Conservation (phyloP, 2,113 vertebrate species). For the Barbus barbus region DNA sequence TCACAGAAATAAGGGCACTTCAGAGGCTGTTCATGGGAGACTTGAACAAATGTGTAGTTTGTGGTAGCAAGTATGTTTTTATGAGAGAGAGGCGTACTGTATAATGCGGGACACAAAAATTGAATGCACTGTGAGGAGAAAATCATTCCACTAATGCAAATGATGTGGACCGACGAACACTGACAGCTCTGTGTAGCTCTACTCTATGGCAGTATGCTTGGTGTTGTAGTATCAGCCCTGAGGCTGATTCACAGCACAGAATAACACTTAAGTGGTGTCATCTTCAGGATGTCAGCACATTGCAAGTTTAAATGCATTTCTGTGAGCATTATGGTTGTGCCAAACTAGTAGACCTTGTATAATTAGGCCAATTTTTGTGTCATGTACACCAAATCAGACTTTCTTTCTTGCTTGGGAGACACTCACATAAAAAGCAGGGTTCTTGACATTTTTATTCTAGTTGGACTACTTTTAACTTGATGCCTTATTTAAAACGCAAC, state of each 20-base stretch:
- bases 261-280: background rate
- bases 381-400: too few relatives aligned
- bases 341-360: background rate
- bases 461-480: background rate
- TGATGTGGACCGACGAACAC: background rate
- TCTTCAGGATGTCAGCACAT: background rate
- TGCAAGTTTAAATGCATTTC: background rate
- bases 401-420: background rate
- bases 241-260: too few relatives aligned
- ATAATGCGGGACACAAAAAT: background rate
- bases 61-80: background rate
- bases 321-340: background rate
- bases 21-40: background rate
- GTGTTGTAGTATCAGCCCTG: background rate
- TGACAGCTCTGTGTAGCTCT: background rate
- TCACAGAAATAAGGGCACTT: background rate
- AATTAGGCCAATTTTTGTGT: too few relatives aligned
- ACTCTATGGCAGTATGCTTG: background rate
- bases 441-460: too few relatives aligned
- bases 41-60: constrained; percentile 9
- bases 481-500: background rate
- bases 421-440: too few relatives aligned
- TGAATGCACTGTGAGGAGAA: background rate
- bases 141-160: constrained; percentile 19
- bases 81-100: background rate